A percentile compares a stretch with the other conserved stretches of the same genome.
These are phyloP conservation scores for Noctilio leporinus DNA, from an alignment of 2,113 vertebrate genomes.

Conservation along the genomic window DNA sequence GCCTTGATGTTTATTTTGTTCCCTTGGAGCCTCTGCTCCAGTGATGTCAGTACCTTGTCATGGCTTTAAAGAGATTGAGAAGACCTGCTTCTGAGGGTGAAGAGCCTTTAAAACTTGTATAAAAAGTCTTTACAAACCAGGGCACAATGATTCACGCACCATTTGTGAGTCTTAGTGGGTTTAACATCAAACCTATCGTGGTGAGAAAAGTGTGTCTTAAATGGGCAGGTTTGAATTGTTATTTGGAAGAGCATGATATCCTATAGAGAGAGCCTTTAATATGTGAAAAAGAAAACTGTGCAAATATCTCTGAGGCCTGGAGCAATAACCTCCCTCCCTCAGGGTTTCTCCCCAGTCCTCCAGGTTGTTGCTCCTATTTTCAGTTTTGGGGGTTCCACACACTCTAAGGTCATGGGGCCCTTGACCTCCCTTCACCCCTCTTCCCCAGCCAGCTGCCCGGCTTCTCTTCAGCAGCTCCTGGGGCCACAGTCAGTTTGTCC, in stretches of 20 bases:
- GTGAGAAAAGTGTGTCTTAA: background rate
- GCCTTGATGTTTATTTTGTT: too few species aligned
- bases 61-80: background rate
- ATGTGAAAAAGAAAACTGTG: background rate
- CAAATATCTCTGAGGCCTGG: background rate
- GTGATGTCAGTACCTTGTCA: background rate
- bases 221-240: background rate
- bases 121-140: too few species aligned
- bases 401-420: too few species aligned
- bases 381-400: background rate
- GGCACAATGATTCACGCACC: background rate
- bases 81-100: background rate
- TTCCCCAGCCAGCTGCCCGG: background rate
- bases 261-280: background rate
- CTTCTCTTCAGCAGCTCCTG: background rate
- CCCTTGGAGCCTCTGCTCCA: too few species aligned
- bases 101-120: background rate
- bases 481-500: background rate
- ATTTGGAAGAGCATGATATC: background rate
- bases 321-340: background rate
- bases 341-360: background rate
- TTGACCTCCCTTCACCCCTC: background rate
- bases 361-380: background rate
- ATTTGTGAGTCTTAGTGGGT: background rate
- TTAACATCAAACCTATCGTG: background rate